Conservation (phyloP, 92 coral and sea anemone species). For the Siderastrea radians region DNA sequence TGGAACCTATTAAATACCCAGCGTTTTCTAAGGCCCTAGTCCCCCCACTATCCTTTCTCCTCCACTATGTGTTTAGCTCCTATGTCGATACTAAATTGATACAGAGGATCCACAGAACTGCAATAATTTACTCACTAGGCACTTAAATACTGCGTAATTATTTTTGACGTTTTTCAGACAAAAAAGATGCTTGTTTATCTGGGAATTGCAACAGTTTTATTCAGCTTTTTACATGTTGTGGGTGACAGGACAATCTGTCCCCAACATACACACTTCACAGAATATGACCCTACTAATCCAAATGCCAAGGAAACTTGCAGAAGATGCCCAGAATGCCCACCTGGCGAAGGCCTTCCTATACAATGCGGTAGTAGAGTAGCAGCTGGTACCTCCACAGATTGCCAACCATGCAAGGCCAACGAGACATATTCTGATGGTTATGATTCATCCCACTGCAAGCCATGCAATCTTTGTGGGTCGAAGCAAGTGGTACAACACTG, state of each 20-base stretch:
- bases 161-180: too few relatives aligned
- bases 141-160: too few relatives aligned
- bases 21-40: too few relatives aligned
- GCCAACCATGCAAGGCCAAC: neutral
- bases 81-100: too few relatives aligned
- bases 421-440: slow-evolving; percentile 4
- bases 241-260: neutral
- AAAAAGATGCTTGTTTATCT: neutral
- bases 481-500: neutral
- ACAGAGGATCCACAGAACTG: too few relatives aligned
- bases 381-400: neutral
- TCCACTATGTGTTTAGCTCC: too few relatives aligned
- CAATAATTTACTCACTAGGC: too few relatives aligned
- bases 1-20: too few relatives aligned
- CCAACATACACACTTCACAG: neutral
- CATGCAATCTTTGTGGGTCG: slow-evolving; percentile 2
- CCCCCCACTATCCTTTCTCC: too few relatives aligned
- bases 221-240: neutral
- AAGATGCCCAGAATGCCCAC: slow-evolving; percentile 10
- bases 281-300: neutral
- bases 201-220: neutral
- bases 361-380: neutral
- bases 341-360: neutral
- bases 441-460: neutral
- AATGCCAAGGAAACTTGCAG: neutral